Percentiles rank a stretch among this genome's conserved stretches.
phyloP scores from a whole-genome alignment of 2,888 invertebrate species.

The Diogma glabrata region DNA sequence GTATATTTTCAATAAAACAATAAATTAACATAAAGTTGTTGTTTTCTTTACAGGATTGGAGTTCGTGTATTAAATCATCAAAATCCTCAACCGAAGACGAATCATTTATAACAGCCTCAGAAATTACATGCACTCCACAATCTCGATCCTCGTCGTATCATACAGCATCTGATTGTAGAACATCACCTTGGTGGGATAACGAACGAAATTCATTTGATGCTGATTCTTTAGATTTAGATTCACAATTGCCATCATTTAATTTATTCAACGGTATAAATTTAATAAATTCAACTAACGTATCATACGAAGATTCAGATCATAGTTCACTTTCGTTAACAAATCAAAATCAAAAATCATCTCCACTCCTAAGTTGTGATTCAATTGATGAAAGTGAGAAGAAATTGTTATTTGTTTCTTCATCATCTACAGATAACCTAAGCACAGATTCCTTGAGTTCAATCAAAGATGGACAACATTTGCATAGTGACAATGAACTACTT shows the following conservation, averaged over 20 bases:
- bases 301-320: slow-evolving; percentile 32
- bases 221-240: slow-evolving; percentile 27
- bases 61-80: slow-evolving; percentile 29
- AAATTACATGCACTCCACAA: slow-evolving; percentile 50
- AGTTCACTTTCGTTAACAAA: slow-evolving; percentile 29
- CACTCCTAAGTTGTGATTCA: slow-evolving; percentile 3
- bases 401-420: neutral
- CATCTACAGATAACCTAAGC: neutral
- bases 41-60: slow-evolving; percentile 31
- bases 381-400: slow-evolving; percentile 6
- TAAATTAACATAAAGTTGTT: neutral
- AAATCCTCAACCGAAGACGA: slow-evolving; percentile 42
- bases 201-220: slow-evolving; percentile 38
- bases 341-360: slow-evolving; percentile 2
- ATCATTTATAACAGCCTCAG: slow-evolving; percentile 56
- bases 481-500: slow-evolving; percentile 6
- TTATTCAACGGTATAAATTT: slow-evolving; percentile 19
- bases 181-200: slow-evolving; percentile 44
- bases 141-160: slow-evolving; percentile 57
- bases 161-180: slow-evolving; percentile 54
- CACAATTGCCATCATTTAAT: slow-evolving; percentile 20
- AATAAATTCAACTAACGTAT: slow-evolving; percentile 31
- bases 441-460: neutral
- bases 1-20: neutral
- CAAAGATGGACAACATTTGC: neutral